phyloP scores from a whole-genome alignment of 2,888 invertebrate species.

The Tetragonisca angustula region DNA sequence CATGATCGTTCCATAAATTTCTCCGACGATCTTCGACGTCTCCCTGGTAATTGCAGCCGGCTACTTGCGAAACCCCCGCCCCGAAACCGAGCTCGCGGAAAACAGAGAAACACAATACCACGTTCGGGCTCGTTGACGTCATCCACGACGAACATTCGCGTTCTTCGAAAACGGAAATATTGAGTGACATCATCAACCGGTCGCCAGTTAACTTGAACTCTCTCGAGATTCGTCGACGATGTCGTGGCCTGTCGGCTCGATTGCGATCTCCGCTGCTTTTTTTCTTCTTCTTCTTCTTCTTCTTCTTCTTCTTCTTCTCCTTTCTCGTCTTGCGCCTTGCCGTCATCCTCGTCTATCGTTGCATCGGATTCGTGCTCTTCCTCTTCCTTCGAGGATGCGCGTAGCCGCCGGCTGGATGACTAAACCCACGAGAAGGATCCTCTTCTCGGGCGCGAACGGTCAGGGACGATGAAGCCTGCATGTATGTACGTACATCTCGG shows the following conservation, averaged over 20 bases:
- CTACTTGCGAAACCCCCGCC: background rate
- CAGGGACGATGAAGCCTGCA: constrained; percentile 53
- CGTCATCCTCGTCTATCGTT: constrained; percentile 10
- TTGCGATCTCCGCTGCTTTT: constrained; percentile 62
- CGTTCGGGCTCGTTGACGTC: constrained; percentile 37
- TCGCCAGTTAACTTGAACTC: constrained; percentile 42
- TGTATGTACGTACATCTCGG: constrained; percentile 16
- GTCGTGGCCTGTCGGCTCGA: constrained; percentile 65
- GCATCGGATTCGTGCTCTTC: constrained; percentile 31
- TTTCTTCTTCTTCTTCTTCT: constrained; percentile 40
- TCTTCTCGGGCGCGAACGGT: constrained; percentile 57
- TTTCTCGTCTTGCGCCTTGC: too few relatives aligned
- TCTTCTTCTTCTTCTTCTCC: background rate
- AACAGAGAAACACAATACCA: background rate
- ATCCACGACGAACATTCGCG: constrained; percentile 28
- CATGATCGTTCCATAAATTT: constrained; percentile 7
- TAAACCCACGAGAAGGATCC: constrained; percentile 73
- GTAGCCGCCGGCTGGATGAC: constrained; percentile 71
- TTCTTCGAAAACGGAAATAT: constrained; percentile 72
- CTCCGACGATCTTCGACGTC: background rate
- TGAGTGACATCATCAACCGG: constrained; percentile 77
- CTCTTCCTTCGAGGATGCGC: constrained; percentile 40
- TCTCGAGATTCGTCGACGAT: constrained; percentile 66
- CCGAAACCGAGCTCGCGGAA: constrained; percentile 9
- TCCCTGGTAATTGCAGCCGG: constrained; percentile 27